These are phyloP conservation scores for Polypterus bichir DNA, from an alignment of 2,113 vertebrate species.

Conservation along the genomic window DNA sequence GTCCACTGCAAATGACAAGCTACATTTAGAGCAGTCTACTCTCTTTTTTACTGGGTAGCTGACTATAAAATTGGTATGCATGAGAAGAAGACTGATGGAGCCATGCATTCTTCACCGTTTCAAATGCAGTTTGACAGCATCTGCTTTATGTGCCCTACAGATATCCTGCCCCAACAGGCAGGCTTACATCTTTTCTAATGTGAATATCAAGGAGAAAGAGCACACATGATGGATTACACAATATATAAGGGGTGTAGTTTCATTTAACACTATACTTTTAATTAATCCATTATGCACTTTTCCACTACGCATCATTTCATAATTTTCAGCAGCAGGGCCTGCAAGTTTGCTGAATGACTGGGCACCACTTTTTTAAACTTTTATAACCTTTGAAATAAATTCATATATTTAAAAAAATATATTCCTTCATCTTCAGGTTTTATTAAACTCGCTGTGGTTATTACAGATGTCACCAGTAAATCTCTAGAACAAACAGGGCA, in stretches of 20 bases:
- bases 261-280: not conserved
- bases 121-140: conserved; percentile 1
- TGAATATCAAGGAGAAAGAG: not conserved
- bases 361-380: not conserved
- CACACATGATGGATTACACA: not conserved
- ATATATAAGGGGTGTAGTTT: not conserved
- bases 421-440: too few relatives aligned
- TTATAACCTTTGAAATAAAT: not conserved
- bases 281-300: not conserved
- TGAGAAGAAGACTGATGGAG: not conserved
- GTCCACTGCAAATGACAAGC: too few relatives aligned
- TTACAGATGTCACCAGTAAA: too few relatives aligned
- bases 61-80: too few relatives aligned
- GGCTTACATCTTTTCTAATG: not conserved
- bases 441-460: too few relatives aligned
- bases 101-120: not conserved
- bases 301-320: not conserved
- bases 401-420: too few relatives aligned
- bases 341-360: not conserved
- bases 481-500: too few relatives aligned
- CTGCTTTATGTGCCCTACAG: conserved; percentile 2
- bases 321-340: not conserved
- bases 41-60: too few relatives aligned
- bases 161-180: not conserved
- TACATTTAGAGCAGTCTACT: too few relatives aligned